Base-by-base conservation (phyloP, 2,113 vertebrate genomes). In the Brachyhypopomus gauderio region DNA sequence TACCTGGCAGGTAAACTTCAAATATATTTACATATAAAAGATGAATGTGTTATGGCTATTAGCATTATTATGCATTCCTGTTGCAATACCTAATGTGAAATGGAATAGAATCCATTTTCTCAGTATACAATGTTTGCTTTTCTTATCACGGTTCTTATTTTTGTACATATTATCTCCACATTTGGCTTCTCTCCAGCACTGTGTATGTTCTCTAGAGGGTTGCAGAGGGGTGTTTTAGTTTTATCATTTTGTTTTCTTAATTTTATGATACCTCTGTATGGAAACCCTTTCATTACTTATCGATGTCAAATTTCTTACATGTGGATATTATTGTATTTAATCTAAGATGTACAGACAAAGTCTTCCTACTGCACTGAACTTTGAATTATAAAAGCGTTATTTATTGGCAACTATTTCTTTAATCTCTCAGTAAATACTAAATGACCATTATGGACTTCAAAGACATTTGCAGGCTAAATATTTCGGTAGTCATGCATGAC, bases 321-420 rank as follows among this genome's bases (percentile, higher is more conserved):
- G 62, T 82, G 27, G 76, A 75, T 41, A 58, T 62, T 58, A 56
- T 25, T 69, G 59, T 74, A 72, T 75, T 82, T n/a, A 80, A 72
- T 60, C 52, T 72, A 55, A 64, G 45, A 36, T 74, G 27, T 79
- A 74, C 48, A 83, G 59, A 75, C 75, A 83, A 60, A 64, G 77
- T 85, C 45, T 79, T 84, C 78, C 78, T 81, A 63, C 52, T 85
- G 77, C 77, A 83, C 59, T 78, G 79, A 72, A 74, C 58, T 85
- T 74, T 66, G 4, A 83, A 85, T 76, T 60, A 80, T 67, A 52
- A 72, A 70, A 27, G 81, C 72, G 69, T 69, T 62, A 78, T 78
- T 80, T 34, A 73, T 77, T 81, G 56, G 27, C 38, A 64, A 75
- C 48, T 23, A n/a, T 69, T 80, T 85, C 48, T 58, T 83, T 63